Conservation (phyloP, 2,797 vertebrate species). For the Sandelia bainsii region DNA sequence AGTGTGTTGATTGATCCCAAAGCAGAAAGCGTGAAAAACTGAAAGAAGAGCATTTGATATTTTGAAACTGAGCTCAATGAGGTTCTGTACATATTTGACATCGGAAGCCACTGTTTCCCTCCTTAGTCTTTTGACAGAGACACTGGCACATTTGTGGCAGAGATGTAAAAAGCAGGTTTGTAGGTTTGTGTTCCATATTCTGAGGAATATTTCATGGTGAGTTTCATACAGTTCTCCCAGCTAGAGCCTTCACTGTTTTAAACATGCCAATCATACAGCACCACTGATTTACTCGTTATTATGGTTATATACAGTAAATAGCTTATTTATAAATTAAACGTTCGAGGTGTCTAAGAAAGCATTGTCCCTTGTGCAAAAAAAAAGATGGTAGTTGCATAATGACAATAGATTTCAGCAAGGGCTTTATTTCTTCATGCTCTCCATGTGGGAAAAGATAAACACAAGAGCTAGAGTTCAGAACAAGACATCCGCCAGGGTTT, state of each 20-base stretch:
- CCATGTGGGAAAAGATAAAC: conserved; percentile 10
- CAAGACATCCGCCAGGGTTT: conserved; percentile 28
- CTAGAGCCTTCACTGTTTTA: conserved; percentile 23
- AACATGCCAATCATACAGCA: conserved; percentile 51
- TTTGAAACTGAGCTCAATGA: background rate
- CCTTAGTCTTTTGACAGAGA: conserved; percentile 26
- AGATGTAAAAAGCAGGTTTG: conserved; percentile 52
- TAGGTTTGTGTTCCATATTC: conserved; percentile 46
- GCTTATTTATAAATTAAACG: conserved; percentile 57
- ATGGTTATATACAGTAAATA: conserved; percentile 30
- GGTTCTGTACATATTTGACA: background rate
- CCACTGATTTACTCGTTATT: conserved; percentile 1
- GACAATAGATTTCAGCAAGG: conserved; percentile 18
- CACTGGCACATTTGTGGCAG: conserved; percentile 23
- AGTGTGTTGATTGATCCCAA: background rate
- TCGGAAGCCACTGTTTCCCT: conserved; percentile 12
- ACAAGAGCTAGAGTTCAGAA: conserved; percentile 39
- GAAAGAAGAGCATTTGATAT: background rate
- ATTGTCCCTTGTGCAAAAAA: conserved; percentile 9
- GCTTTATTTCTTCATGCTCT: background rate
- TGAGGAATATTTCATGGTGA: conserved; percentile 47
- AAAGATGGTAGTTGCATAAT: conserved; percentile 37
- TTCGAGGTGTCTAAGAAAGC: conserved; percentile 32
- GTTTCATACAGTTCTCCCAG: conserved; percentile 13
- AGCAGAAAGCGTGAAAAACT: background rate